phyloP scores from a whole-genome alignment of 2,113 vertebrate genomes.

The Castor canadensis region DNA sequence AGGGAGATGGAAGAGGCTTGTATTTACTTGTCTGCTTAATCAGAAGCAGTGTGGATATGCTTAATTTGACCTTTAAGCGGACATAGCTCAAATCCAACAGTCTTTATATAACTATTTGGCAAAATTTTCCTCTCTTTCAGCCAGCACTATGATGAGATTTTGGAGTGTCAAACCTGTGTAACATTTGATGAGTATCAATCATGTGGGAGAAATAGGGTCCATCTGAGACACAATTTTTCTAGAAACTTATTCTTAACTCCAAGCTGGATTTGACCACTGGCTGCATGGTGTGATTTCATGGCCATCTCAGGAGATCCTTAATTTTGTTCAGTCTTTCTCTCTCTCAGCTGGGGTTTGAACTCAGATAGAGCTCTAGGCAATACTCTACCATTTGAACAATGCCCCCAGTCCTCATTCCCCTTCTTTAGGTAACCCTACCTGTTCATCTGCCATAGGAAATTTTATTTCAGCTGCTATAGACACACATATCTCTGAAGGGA shows the following conservation, averaged over 20 bases:
- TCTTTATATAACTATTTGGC: constrained; percentile 40
- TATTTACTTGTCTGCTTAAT: constrained; percentile 48
- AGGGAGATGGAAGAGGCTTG: not conserved
- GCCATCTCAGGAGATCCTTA: not conserved
- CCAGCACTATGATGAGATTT: not conserved
- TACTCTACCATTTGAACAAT: too few relatives aligned
- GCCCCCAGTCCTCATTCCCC: too few relatives aligned
- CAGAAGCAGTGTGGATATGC: not conserved
- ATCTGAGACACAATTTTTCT: not conserved
- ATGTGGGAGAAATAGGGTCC: not conserved
- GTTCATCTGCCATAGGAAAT: not conserved
- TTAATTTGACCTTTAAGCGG: constrained; percentile 64
- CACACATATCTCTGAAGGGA: not conserved
- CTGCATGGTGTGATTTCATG: not conserved
- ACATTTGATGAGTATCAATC: constrained; percentile 32
- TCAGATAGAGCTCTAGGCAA: too few relatives aligned
- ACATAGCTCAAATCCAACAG: not conserved
- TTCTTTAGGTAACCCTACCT: not conserved
- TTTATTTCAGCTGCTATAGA: not conserved
- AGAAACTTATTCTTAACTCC: not conserved
- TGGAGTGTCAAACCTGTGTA: not conserved
- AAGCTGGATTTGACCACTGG: not conserved
- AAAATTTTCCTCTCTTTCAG: not conserved
- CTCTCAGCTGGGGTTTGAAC: too few relatives aligned
- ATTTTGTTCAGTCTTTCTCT: too few relatives aligned